Conservation (phyloP, 2,888 invertebrate species). For the Acanthosepion lycidas region DNA sequence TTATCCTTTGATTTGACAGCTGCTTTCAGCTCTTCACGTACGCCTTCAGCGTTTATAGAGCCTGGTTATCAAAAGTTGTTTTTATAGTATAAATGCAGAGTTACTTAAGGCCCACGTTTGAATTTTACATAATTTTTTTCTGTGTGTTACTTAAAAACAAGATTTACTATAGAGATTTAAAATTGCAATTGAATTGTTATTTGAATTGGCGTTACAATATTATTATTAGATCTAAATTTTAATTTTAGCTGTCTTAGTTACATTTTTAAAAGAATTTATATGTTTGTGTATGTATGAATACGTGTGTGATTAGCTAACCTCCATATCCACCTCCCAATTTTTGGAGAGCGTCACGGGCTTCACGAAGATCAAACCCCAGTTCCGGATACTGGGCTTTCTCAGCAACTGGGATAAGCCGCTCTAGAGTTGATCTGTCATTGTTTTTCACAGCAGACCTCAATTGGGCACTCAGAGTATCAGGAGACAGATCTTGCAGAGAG, state of each 20-base stretch:
- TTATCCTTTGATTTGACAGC: neutral
- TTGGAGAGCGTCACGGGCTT: neutral
- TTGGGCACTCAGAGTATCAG: neutral
- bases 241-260: no score
- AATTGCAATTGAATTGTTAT: no score
- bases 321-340: conserved; percentile 35
- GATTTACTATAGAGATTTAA: neutral
- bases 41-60: neutral
- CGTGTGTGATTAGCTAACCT: neutral
- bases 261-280: no score
- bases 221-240: neutral
- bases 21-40: neutral
- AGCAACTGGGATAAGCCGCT: neutral
- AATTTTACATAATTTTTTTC: neutral
- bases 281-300: neutral
- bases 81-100: neutral
- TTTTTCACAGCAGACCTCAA: neutral
- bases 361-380: neutral
- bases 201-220: no score
- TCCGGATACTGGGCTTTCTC: conserved; percentile 11
- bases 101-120: no score
- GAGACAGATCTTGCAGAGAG: neutral
- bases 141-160: neutral
- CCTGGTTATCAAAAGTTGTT: conserved; percentile 33
- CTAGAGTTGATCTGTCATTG: neutral